Evolutionary conservation across 2,888 invertebrate genomes (phyloP), one percentile per base, ranked within the genome.

Genomic region (Dynastes tityus): DNA sequence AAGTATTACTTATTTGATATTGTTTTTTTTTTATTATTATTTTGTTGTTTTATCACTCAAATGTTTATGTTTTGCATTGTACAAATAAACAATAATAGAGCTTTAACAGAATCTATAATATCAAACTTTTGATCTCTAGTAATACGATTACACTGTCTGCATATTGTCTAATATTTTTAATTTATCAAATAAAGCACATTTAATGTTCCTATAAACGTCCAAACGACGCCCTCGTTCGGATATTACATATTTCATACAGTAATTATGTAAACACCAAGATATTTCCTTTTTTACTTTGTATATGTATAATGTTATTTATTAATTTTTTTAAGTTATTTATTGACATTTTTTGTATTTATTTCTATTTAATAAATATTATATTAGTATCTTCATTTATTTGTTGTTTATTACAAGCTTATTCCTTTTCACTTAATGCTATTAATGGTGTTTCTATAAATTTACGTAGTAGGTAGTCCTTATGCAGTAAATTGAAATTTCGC

Each of bases 281-380:
- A 77, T 79, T 79, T 79, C 77, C 77, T 79, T 77, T 78, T 80
- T 80, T 78, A 78, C 71, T 78, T 80, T 80, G 75, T 78, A 80
- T 74, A 79, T 77, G 73, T 67, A 77, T 77, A 63, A 80, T 75
- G 78, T 78, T 78, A 78, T 76, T 80, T 78, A 80, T 78, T 78
- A 75, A 64, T 79, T 71, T 80, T 80, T 77, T 80, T 80, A 77
- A 78, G 80, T 80, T 80, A 80, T 80, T 80, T 80, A 80, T 80
- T 80, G 77, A 74, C 77, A 75, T 77, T 80, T 79, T 80, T 80
- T 80, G 79, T 80, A 80, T 80, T 80, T 80, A 80, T 80, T 80
- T 80, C 75, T 78, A 80, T 80, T 78, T 78, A 80, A 80, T 79
- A 79, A 80, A 80, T 65, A 79, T 70, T 76, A 77, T 77, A 49